These are phyloP conservation scores for Drosophila fulvimacula DNA, from an alignment of 2,888 invertebrate genomes.

Conservation along the genomic window DNA sequence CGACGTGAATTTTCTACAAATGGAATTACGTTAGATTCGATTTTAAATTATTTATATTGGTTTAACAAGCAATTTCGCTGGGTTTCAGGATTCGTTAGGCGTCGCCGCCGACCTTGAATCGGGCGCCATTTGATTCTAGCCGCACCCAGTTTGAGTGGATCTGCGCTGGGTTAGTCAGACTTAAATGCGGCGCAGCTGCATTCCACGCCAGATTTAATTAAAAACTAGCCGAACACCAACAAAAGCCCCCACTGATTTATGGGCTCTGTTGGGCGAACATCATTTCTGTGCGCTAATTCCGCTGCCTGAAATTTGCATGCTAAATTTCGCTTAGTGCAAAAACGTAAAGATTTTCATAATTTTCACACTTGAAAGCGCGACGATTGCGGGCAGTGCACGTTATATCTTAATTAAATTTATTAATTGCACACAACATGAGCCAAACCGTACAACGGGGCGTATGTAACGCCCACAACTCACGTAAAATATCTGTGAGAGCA, in stretches of 20 bases:
- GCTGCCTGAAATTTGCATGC: conserved; percentile 48
- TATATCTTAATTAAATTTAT: conserved; percentile 80
- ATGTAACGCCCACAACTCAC: conserved; percentile 52
- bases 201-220: conserved; percentile 64
- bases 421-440: conserved; percentile 77
- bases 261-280: conserved; percentile 21
- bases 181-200: conserved; percentile 49
- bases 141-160: neutral
- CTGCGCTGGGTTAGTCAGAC: conserved; percentile 8
- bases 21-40: conserved; percentile 63
- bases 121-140: conserved; percentile 25
- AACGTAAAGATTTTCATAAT: conserved; percentile 72
- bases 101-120: conserved; percentile 34
- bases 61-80: conserved; percentile 35
- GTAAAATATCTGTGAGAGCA: neutral
- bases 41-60: conserved; percentile 67
- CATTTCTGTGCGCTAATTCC: conserved; percentile 46
- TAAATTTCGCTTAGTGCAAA: conserved; percentile 56
- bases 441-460: conserved; percentile 54
- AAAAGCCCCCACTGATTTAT: conserved; percentile 49
- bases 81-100: conserved; percentile 29
- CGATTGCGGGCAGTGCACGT: conserved; percentile 51
- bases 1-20: conserved; percentile 53
- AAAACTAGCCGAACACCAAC: conserved; percentile 54
- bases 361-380: conserved; percentile 75